Base-by-base conservation (phyloP, 1,140 invertebrate species). In the Papilio helenus region DNA sequence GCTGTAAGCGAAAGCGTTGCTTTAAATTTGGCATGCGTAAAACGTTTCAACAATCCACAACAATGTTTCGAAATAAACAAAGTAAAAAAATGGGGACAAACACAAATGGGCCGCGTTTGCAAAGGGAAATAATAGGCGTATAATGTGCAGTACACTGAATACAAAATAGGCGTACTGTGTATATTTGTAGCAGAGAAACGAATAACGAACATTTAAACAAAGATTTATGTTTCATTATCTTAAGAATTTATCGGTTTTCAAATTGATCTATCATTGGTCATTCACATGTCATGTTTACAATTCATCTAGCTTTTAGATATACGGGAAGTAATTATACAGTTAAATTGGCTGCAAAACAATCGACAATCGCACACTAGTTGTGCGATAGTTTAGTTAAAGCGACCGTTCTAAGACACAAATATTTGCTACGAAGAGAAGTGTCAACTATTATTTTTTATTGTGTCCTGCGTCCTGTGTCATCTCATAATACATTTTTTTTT, bases 21-120 rank as follows among this genome's bases (percentile, higher is more conserved):
- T 68, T 68, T 16, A 68, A 68, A 68, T 68, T 68, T 68, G 61
- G 61, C 61, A 68, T 68, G 26, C 61, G 61, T 68, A 34, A 68
- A 68, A n/a, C 61, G 61, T 68, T 68, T 34, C 61, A 68, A 34
- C 61, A 68, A 68, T 65, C 61, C 23, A 65, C 61, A 65, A 65
- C 61, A 65, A 29, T 65, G 61, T 29, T 65, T 65, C 61, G 61
- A 65, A 65, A 65, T 65, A 65, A 65, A 65, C 61, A 29, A 65
- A 65, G 61, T 65, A 29, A 65, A 29, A 65, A 29, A 65, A 29
- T 23, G 58, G 58, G 20, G 26, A 23, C 26, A 65, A 65, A 12
- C n/a, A 20, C 23, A 65, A 65, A 65, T 29, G 58, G 20, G 58
- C 58, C 20, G 58, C 58, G 58, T 65, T 65, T 65, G 58, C 26